Conservation (phyloP, 2,888 invertebrate species). For the Drosophila bunnanda region DNA sequence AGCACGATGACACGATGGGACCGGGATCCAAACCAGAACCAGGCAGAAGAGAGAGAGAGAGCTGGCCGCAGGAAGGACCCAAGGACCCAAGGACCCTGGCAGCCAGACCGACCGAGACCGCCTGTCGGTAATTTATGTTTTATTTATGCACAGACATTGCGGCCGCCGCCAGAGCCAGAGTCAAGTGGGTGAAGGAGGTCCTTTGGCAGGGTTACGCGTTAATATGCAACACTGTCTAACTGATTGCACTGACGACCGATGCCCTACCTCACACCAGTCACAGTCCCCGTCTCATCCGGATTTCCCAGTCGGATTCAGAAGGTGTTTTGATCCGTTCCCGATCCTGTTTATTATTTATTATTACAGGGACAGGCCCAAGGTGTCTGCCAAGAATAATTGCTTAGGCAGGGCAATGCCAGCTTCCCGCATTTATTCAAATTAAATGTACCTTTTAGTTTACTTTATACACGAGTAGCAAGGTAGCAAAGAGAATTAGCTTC, state of each 20-base stretch:
- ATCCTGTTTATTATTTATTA: constrained; percentile 15
- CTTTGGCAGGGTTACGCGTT: constrained; percentile 50
- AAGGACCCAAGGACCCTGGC: constrained; percentile 10
- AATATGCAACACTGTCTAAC: constrained; percentile 78
- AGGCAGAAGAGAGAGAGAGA: not conserved
- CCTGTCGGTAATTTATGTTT: constrained; percentile 77
- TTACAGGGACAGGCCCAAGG: not conserved
- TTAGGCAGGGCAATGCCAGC: not conserved
- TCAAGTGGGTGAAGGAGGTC: constrained; percentile 10
- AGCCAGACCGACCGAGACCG: constrained; percentile 20
- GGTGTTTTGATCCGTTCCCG: constrained; percentile 15
- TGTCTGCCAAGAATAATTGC: not conserved
- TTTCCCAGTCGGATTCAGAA: constrained; percentile 1
- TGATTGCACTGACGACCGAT: constrained; percentile 57
- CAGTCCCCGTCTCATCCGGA: not conserved
- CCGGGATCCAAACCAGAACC: not conserved
- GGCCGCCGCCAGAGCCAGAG: constrained; percentile 24
- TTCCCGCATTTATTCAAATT: not conserved
- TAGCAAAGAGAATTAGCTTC: not conserved
- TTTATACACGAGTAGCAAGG: too few relatives aligned
- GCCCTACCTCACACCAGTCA: too few relatives aligned
- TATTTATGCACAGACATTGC: constrained; percentile 77
- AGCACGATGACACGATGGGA: constrained; percentile 21
- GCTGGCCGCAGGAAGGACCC: constrained; percentile 18
- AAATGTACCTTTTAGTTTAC: too few relatives aligned